Evolutionary conservation across 1,140 invertebrate genomes (phyloP), one percentile per base, ranked within the genome.

Genomic region (Apis florea): DNA sequence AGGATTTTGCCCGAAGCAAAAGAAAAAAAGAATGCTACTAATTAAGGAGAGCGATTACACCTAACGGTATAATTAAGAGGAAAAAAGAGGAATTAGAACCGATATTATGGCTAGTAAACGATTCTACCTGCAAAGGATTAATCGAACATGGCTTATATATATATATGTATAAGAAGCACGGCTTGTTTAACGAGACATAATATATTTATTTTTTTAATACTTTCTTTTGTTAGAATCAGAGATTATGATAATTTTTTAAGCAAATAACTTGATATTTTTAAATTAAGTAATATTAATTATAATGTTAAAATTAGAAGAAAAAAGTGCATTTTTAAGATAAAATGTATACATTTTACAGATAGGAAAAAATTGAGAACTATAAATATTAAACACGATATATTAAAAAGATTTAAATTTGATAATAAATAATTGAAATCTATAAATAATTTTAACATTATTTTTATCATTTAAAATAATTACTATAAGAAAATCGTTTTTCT

Each of bases 11-110:
- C 61, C 24, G 24, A 40, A 63, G 56, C 56, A 15, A n/a, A 67
- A 19, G 40, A 77, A 75, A 70, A 82, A 69, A 58, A 21, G 15
- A 10, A 63, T 59, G 76, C 58, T 40, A 59, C 40, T 75, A 87
- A 87, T 87, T 87, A 87, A 86, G 61, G 68, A 69, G 76, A 67
- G 47, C 72, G 68, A 86, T 86, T 68, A 73, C 81, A 51, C 58
- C 53, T 86, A 86, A 86, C 85, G 81, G 81, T 85, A 86, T 87
- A 86, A 87, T 87, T 80, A 83, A 73, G 72, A 85, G 75, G 64
- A 79, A 79, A 67, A 76, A 79, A 71, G 77, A 71, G 64, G 64
- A 66, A 83, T 86, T 72, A 70, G 68, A 83, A 61, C n/a, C 68
- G 67, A 49, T 72, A 66, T 40, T 54, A 49, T 51, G 71, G 67